Conservation (phyloP, 2,888 invertebrate genomes). For the Gnatocerus cornutus region DNA sequence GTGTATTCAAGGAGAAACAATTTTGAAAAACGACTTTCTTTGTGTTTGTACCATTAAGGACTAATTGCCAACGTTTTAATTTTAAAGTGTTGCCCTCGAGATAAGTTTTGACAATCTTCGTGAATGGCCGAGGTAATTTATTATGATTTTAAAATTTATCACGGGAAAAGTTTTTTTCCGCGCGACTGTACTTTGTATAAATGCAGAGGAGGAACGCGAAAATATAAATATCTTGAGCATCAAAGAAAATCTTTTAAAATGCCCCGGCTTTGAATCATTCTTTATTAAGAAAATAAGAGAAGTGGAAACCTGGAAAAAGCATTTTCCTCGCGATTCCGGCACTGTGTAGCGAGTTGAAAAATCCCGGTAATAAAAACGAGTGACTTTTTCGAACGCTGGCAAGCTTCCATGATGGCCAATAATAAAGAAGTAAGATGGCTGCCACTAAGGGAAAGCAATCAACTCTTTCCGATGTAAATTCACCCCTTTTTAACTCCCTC, state of each 20-base stretch:
- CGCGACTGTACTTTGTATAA: constrained; percentile 29
- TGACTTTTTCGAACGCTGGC: constrained; percentile 32
- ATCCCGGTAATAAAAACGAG: not conserved
- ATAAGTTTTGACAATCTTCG: constrained; percentile 70
- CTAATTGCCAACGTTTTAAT: constrained; percentile 71
- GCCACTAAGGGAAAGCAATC: constrained; percentile 69
- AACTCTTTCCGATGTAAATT: constrained; percentile 67
- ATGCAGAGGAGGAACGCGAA: constrained; percentile 42
- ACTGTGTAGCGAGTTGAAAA: constrained; percentile 1
- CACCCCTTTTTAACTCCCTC: constrained; percentile 66
- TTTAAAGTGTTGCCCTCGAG: constrained; percentile 63
- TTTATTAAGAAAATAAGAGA: constrained; percentile 61
- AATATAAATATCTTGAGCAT: constrained; percentile 62
- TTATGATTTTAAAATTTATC: constrained; percentile 51
- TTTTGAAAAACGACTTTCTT: constrained; percentile 72
- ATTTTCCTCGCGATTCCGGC: constrained; percentile 19
- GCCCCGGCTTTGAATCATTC: constrained; percentile 60
- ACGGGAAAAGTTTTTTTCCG: constrained; percentile 6
- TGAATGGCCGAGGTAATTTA: constrained; percentile 65
- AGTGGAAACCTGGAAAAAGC: constrained; percentile 52
- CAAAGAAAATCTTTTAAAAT: constrained; percentile 62
- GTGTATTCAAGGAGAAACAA: constrained; percentile 70
- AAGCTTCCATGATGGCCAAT: constrained; percentile 65
- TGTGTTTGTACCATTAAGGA: constrained; percentile 70
- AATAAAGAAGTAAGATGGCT: constrained; percentile 70